Evolutionary conservation across 2,888 invertebrate species (phyloP), one percentile per base, ranked within the genome.

Genomic region (Chalcis sispes): DNA sequence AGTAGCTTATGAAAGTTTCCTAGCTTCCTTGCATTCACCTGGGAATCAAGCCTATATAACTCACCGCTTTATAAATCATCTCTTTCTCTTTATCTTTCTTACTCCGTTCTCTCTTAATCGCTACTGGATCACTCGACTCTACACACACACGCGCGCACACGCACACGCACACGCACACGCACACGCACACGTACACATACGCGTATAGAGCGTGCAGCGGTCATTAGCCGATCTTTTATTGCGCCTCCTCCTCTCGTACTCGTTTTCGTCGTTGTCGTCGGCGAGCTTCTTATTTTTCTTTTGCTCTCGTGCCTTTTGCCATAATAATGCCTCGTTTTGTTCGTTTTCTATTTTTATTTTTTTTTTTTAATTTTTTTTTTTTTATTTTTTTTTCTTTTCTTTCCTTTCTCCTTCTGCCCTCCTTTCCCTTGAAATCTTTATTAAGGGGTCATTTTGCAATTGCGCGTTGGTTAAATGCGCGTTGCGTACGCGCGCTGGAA

Each of bases 181-280:
- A n/a, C n/a, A 8, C 61, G 1, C 23, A 4, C 10, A 13, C 32
- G 2, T 54, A 10, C 2, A 1, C 18, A 13, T n/a, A n/a, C n/a
- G 1, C 23, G 18, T 20, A 20, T 29, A n/a, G 20, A n/a, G n/a
- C 48, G 59, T 40, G 48, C 52, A 1, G 50, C 48, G 59, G 59
- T 59, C 62, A 56, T 56, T 70, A 70, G 50, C 56, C 56, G 29
- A 18, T 50, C n/a, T 36, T 65, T 69, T 75, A 70, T 67, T 73
- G 46, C 42, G 46, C 54, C 42, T 56, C 59, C 2, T 36, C 36
- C 5, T 36, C 36, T 7, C 56, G 13, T 56, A 27, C 46, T n/a
- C n/a, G n/a, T n/a, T n/a, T n/a, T n/a, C n/a, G n/a, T n/a, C n/a
- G n/a, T n/a, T n/a, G n/a, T n/a, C n/a, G n/a, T n/a, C n/a, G n/a